phyloP scores from a whole-genome alignment of 1,140 invertebrate genomes.

The Homalodisca vitripennis region DNA sequence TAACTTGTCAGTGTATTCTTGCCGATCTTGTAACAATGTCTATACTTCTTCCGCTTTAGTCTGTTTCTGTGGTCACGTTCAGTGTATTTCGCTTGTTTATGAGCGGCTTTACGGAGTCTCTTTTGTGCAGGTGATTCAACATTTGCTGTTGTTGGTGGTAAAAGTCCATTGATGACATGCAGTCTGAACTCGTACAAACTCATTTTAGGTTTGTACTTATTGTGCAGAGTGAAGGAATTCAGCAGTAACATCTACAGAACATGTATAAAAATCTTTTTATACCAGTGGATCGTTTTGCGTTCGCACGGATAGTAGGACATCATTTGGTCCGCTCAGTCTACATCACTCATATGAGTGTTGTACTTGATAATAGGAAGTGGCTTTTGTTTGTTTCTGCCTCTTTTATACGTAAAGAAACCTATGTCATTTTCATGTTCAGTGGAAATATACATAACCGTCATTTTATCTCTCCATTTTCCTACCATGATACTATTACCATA shows the following conservation, averaged over 20 bases:
- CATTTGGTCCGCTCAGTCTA: slow-evolving; percentile 44
- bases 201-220: background rate
- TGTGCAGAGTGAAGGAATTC: slow-evolving; percentile 22
- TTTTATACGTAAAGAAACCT: background rate
- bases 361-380: slow-evolving; percentile 27
- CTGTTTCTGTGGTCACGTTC: background rate
- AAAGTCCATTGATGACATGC: background rate
- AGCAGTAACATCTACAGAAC: slow-evolving; percentile 26
- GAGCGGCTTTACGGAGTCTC: background rate
- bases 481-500: slow-evolving; percentile 24
- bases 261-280: slow-evolving; percentile 41
- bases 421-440: slow-evolving; percentile 21
- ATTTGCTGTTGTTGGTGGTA: background rate
- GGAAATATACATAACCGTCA: slow-evolving; percentile 5
- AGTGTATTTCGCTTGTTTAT: background rate
- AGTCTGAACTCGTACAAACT: background rate
- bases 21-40: background rate
- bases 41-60: background rate
- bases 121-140: background rate
- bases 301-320: slow-evolving; percentile 41
- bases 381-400: background rate
- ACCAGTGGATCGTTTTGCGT: slow-evolving; percentile 43
- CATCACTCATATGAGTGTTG: slow-evolving; percentile 40
- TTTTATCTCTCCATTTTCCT: slow-evolving; percentile 27
- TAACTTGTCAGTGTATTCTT: background rate